Conservation (phyloP, 1,140 invertebrate species). For the Zelostemma sp. region DNA sequence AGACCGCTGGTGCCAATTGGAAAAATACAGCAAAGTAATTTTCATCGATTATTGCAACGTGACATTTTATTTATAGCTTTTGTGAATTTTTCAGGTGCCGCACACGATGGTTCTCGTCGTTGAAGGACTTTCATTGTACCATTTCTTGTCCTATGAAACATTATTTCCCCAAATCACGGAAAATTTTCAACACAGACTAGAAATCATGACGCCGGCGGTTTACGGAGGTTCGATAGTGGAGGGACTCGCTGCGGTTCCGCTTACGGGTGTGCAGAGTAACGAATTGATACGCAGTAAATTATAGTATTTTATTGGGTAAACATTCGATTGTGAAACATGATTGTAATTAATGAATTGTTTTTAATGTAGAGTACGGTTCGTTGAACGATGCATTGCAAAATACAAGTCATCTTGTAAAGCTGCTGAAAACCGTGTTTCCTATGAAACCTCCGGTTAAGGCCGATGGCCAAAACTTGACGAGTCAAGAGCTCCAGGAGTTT, state of each 20-base stretch:
- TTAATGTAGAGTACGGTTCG: conserved; percentile 73
- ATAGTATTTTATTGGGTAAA: not conserved
- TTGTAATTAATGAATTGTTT: conserved; percentile 7
- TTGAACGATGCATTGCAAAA: conserved; percentile 76
- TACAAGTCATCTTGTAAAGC: conserved; percentile 76
- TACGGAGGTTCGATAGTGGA: conserved; percentile 81
- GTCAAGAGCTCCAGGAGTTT: conserved; percentile 44
- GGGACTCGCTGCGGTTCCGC: conserved; percentile 81
- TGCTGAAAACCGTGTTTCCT: conserved; percentile 78
- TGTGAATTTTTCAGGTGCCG: conserved; percentile 50
- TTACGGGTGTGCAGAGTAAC: conserved; percentile 77
- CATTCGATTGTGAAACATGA: conserved; percentile 3
- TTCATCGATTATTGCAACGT: not conserved
- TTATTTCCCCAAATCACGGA: conserved; percentile 73
- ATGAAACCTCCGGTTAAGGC: conserved; percentile 59
- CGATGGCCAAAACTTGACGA: conserved; percentile 17
- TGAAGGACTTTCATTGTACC: conserved; percentile 81
- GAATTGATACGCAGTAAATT: conserved; percentile 71
- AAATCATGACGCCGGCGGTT: conserved; percentile 79
- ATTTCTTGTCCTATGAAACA: conserved; percentile 78
- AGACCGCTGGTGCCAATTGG: conserved; percentile 84
- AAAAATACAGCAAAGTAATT: conserved; percentile 77
- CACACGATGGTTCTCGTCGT: conserved; percentile 82
- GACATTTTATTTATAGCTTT: conserved; percentile 14
- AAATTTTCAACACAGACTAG: conserved; percentile 76